Percentiles rank a stretch among this genome's conserved stretches.
These are phyloP conservation scores for Heliconius cydno DNA, from an alignment of 2,888 invertebrate genomes.

Conservation along the genomic window DNA sequence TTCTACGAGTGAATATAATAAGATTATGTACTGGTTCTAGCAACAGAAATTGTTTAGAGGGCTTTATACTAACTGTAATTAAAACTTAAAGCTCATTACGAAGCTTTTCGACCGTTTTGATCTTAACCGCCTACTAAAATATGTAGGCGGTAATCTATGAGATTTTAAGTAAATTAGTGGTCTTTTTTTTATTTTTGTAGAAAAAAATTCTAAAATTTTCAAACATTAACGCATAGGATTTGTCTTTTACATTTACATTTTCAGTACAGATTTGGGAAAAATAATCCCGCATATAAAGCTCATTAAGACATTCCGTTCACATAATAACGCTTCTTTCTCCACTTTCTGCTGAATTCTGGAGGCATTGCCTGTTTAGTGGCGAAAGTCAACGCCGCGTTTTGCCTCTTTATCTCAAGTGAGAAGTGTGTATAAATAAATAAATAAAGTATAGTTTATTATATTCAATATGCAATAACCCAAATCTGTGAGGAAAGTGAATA, in stretches of 20 bases:
- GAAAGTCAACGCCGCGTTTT: neutral
- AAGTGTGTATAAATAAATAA: no score
- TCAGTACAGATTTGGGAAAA: no score
- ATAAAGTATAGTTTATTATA: no score
- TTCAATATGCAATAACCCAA: no score
- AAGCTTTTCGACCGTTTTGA: constrained; percentile 30
- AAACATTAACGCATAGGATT: no score
- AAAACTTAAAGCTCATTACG: constrained; percentile 38
- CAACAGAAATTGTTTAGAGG: constrained; percentile 33
- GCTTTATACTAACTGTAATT: constrained; percentile 33
- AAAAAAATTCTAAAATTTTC: neutral
- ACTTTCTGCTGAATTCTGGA: no score
- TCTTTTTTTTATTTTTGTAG: neutral
- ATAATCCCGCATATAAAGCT: no score
- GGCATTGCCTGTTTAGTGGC: neutral
- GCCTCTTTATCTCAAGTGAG: neutral
- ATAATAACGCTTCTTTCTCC: no score
- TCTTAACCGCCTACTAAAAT: constrained; percentile 31
- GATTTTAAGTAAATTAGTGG: neutral
- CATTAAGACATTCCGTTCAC: neutral
- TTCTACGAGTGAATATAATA: constrained; percentile 31
- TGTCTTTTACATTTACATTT: no score
- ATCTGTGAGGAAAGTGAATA: no score
- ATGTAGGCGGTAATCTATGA: constrained; percentile 17
- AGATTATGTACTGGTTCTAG: constrained; percentile 33